Percentiles rank a stretch among this genome's conserved stretches.
These are phyloP conservation scores for Cinclus cinclus DNA, from an alignment of 2,113 vertebrate genomes.

Conservation along the genomic window DNA sequence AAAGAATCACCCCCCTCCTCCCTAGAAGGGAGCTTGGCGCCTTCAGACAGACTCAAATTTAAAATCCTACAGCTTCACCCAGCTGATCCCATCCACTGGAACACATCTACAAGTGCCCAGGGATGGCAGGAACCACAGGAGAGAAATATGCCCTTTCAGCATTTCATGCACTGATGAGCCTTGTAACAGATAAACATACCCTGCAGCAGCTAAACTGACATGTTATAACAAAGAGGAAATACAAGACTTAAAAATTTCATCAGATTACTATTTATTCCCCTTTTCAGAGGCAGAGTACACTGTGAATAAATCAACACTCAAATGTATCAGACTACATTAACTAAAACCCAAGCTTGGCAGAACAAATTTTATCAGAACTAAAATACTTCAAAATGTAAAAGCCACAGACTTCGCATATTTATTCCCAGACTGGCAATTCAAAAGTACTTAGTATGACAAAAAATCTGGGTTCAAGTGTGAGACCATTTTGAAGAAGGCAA, in stretches of 20 bases:
- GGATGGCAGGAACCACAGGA: constrained; percentile 66
- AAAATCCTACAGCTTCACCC: constrained; percentile 67
- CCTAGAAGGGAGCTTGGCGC: constrained; percentile 12
- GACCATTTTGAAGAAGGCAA: background rate
- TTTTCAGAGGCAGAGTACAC: constrained; percentile 34
- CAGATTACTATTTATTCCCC: constrained; percentile 58
- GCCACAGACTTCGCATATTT: background rate
- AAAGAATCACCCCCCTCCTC: constrained; percentile 26
- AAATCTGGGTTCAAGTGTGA: background rate
- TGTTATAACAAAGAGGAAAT: constrained; percentile 72
- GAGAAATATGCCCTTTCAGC: constrained; percentile 76
- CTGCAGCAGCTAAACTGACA: constrained; percentile 83
- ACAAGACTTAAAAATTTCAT: constrained; percentile 61
- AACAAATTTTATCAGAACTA: constrained; percentile 15
- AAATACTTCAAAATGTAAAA: background rate
- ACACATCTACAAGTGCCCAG: constrained; percentile 68
- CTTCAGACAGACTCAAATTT: constrained; percentile 64
- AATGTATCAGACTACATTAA: constrained; percentile 12
- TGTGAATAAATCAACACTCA: constrained; percentile 37
- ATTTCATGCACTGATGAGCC: constrained; percentile 83
- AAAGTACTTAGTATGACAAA: background rate
- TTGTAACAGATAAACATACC: constrained; percentile 85
- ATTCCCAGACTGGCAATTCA: background rate
- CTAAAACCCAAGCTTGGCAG: constrained; percentile 10
- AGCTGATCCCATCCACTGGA: constrained; percentile 81